Evolutionary conservation across 2,113 vertebrate species (phyloP).

Genomic region (human): GRCh38 chr11:125075001-125075500

Average conservation of each 20-base stretch:
- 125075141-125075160: neutral
- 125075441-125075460: neutral
- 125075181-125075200: neutral
- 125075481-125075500: neutral
- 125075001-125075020: neutral
- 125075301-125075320: neutral
- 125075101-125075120: neutral
- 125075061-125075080: neutral
- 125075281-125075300: neutral
- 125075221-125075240: neutral
- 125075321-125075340: neutral
- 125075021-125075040: neutral
- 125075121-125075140: neutral
- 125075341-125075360: neutral
- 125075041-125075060: neutral
- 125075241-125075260: neutral
- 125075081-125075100: neutral
- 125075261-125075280: neutral
- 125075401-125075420: neutral
- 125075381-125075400: neutral
- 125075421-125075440: neutral
- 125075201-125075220: neutral
- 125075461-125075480: neutral
- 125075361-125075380: neutral
- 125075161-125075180: neutral